phyloP scores from a whole-genome alignment of 2,888 invertebrate species.

The Eurytoma californica region DNA sequence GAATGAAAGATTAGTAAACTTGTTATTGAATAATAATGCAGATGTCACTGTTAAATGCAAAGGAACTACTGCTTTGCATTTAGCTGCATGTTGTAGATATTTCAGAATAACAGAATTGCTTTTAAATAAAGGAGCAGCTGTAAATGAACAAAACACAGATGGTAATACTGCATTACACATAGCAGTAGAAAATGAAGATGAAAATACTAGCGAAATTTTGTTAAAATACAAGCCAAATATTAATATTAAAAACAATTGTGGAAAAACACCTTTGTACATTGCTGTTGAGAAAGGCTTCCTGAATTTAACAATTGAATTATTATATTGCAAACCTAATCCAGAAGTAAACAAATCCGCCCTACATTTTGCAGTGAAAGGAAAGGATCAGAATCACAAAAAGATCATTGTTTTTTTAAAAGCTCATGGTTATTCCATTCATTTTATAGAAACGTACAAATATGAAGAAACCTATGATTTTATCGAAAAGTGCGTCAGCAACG shows the following conservation, averaged over 20 bases:
- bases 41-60: slow-evolving; percentile 13
- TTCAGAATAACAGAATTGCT: slow-evolving; percentile 31
- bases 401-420: slow-evolving; percentile 24
- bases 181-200: slow-evolving; percentile 17
- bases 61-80: slow-evolving; percentile 34
- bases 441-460: not conserved
- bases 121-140: slow-evolving; percentile 21
- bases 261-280: slow-evolving; percentile 31
- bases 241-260: slow-evolving; percentile 20
- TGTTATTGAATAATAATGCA: slow-evolving; percentile 24
- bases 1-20: slow-evolving; percentile 23
- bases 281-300: slow-evolving; percentile 28
- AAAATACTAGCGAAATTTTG: slow-evolving; percentile 23
- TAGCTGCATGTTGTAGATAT: slow-evolving; percentile 9
- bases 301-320: slow-evolving; percentile 6
- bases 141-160: not conserved
- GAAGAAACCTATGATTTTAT: slow-evolving; percentile 1
- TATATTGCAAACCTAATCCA: slow-evolving; percentile 9
- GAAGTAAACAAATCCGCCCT: slow-evolving; percentile 27
- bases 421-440: slow-evolving; percentile 29
- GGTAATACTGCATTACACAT: slow-evolving; percentile 40
- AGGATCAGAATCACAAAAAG: not conserved
- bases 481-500: slow-evolving; percentile 21
- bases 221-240: slow-evolving; percentile 38
- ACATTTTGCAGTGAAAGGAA: slow-evolving; percentile 32